These are phyloP conservation scores for Grapholita molesta DNA, from an alignment of 1,140 invertebrate species.

Conservation along the genomic window DNA sequence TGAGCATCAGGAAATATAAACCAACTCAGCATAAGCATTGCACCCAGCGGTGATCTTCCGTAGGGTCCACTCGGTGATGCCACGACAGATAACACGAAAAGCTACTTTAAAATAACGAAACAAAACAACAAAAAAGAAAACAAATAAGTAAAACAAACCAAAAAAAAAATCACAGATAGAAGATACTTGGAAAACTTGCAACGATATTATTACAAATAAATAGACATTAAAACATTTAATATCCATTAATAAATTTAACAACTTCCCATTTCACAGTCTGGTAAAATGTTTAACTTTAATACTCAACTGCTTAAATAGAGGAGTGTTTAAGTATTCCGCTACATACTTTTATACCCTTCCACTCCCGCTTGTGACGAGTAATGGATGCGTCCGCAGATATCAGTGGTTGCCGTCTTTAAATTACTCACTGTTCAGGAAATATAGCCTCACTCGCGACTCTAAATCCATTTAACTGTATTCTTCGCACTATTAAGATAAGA, in stretches of 20 bases:
- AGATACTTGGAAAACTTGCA: too few species aligned
- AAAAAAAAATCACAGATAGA: too few species aligned
- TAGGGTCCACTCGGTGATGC: too few species aligned
- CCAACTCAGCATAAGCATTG: too few species aligned
- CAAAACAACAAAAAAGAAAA: too few species aligned
- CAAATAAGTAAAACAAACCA: too few species aligned
- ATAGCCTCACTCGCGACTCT: slow-evolving; percentile 52
- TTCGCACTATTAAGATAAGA: slow-evolving; percentile 69
- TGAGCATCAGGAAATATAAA: too few species aligned
- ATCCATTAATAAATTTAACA: not conserved
- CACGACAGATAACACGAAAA: too few species aligned
- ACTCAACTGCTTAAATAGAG: slow-evolving; percentile 60
- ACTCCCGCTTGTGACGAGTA: slow-evolving; percentile 56
- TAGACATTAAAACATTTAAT: not conserved
- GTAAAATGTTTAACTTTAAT: slow-evolving; percentile 37
- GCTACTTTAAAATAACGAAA: too few species aligned
- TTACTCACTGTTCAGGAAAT: slow-evolving; percentile 68
- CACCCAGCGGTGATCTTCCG: too few species aligned
- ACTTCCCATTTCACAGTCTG: not conserved
- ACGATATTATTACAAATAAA: too few species aligned
- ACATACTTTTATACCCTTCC: slow-evolving; percentile 65
- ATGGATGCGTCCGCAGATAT: slow-evolving; percentile 71
- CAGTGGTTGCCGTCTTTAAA: slow-evolving; percentile 64
- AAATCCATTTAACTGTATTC: slow-evolving; percentile 63
- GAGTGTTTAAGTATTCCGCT: slow-evolving; percentile 58